These are phyloP conservation scores for Coreius guichenoti DNA, from an alignment of 2,797 vertebrate genomes.

Conservation along the genomic window DNA sequence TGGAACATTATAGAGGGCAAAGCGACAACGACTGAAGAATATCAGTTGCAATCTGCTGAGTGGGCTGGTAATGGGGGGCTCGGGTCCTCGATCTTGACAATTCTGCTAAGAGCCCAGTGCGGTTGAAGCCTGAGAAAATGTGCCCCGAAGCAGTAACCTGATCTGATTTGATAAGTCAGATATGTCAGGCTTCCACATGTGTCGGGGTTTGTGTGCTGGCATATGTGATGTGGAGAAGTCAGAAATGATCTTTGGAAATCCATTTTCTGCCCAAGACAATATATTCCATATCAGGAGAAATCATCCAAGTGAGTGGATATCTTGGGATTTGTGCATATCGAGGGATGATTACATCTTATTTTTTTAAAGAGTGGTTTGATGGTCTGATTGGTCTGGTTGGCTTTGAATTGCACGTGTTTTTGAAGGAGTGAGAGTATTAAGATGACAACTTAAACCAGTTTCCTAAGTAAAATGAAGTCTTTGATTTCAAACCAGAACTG, in stretches of 20 bases:
- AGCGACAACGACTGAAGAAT: slow-evolving; percentile 52
- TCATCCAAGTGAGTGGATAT: slow-evolving; percentile 53
- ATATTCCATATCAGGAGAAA: slow-evolving; percentile 67
- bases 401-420: slow-evolving; percentile 33
- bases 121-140: slow-evolving; percentile 53
- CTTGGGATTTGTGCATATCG: slow-evolving; percentile 14
- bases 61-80: slow-evolving; percentile 11
- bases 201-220: slow-evolving; percentile 56
- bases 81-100: slow-evolving; percentile 46
- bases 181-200: slow-evolving; percentile 64
- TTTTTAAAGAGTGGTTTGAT: slow-evolving; percentile 31
- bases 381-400: slow-evolving; percentile 37
- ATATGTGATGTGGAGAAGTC: slow-evolving; percentile 64
- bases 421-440: slow-evolving; percentile 4
- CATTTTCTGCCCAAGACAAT: slow-evolving; percentile 55
- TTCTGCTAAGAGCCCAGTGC: slow-evolving; percentile 57
- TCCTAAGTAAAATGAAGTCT: slow-evolving; percentile 9
- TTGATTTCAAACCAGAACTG: background rate
- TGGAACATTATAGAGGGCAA: slow-evolving; percentile 38
- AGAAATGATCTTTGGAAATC: slow-evolving; percentile 60
- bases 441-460: slow-evolving; percentile 1
- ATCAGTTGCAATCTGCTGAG: slow-evolving; percentile 64
- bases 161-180: slow-evolving; percentile 69
- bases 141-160: slow-evolving; percentile 60
- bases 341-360: background rate